Evolutionary conservation across 2,888 invertebrate genomes (phyloP).

Genomic region (Alsophila aescularia): DNA sequence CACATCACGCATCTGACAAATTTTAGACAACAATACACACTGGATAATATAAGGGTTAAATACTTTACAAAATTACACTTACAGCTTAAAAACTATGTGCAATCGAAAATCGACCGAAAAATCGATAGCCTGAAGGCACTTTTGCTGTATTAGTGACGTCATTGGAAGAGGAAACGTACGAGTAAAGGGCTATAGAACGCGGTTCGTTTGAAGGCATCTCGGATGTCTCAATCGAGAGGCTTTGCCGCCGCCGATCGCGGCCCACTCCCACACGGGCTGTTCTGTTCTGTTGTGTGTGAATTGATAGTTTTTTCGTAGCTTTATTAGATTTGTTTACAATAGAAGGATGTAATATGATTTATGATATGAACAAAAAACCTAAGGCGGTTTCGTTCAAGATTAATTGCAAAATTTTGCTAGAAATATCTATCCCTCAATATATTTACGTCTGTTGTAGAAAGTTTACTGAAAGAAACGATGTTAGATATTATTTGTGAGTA

Average conservation of each 20-base stretch:
- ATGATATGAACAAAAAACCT: constrained; percentile 24
- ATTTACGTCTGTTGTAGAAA: not conserved
- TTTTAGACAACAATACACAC: constrained; percentile 71
- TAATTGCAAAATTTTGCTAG: not conserved
- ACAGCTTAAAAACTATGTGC: constrained; percentile 9
- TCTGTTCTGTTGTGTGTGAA: constrained; percentile 51
- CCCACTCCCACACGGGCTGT: constrained; percentile 56
- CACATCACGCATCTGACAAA: constrained; percentile 80
- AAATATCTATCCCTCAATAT: not conserved
- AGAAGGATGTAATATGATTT: constrained; percentile 39
- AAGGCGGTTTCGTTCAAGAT: not conserved
- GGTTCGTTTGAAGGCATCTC: constrained; percentile 78
- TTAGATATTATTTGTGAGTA: too few relatives aligned
- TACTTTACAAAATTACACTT: constrained; percentile 49
- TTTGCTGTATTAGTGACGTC: constrained; percentile 20
- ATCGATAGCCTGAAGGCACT: constrained; percentile 16
- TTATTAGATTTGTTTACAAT: constrained; percentile 43
- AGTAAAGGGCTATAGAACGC: constrained; percentile 73
- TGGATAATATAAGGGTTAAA: constrained; percentile 78
- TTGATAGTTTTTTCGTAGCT: constrained; percentile 34
- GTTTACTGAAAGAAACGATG: too few relatives aligned
- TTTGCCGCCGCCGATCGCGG: constrained; percentile 60
- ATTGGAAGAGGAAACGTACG: constrained; percentile 42
- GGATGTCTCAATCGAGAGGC: constrained; percentile 79
- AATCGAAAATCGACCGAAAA: constrained; percentile 43